Evolutionary conservation across 2,888 invertebrate species (phyloP).

Genomic region (Terebella lapidaria): DNA sequence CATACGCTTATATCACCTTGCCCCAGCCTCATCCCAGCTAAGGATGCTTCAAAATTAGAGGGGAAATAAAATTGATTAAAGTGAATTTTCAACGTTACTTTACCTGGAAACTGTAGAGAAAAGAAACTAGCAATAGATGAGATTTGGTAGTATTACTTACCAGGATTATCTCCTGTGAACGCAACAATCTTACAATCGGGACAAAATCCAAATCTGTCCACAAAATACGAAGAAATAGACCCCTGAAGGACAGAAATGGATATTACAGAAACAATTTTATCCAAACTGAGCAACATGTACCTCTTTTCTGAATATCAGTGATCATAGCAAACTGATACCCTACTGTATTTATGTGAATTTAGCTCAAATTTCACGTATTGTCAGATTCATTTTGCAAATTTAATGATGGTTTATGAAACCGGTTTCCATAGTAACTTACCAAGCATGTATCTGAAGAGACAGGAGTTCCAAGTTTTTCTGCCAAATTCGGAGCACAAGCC

Average conservation of each 20-base stretch:
- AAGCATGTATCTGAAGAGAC: constrained; percentile 60
- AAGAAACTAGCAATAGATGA: background rate
- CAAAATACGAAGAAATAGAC: constrained; percentile 71
- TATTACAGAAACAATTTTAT: too few relatives aligned
- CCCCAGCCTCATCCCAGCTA: constrained; percentile 71
- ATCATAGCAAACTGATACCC: too few relatives aligned
- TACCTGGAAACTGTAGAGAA: background rate
- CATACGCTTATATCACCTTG: constrained; percentile 81
- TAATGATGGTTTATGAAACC: background rate
- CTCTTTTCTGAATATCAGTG: too few relatives aligned
- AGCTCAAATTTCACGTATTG: too few relatives aligned
- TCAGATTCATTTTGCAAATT: too few relatives aligned
- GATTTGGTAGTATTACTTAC: constrained; percentile 20
- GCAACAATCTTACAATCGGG: constrained; percentile 75
- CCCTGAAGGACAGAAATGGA: constrained; percentile 61
- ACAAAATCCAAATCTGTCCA: constrained; percentile 79
- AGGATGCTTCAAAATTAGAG: constrained; percentile 43
- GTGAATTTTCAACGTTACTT: too few relatives aligned
- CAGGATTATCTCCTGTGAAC: constrained; percentile 92
- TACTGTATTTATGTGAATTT: background rate
- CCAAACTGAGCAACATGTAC: too few relatives aligned
- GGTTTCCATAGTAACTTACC: background rate
- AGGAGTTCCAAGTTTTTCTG: constrained; percentile 69
- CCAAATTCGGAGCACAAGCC: constrained; percentile 73
- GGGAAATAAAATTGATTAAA: background rate